These are phyloP conservation scores for Leucosticte australis DNA, from an alignment of 2,113 vertebrate genomes.

Conservation along the genomic window DNA sequence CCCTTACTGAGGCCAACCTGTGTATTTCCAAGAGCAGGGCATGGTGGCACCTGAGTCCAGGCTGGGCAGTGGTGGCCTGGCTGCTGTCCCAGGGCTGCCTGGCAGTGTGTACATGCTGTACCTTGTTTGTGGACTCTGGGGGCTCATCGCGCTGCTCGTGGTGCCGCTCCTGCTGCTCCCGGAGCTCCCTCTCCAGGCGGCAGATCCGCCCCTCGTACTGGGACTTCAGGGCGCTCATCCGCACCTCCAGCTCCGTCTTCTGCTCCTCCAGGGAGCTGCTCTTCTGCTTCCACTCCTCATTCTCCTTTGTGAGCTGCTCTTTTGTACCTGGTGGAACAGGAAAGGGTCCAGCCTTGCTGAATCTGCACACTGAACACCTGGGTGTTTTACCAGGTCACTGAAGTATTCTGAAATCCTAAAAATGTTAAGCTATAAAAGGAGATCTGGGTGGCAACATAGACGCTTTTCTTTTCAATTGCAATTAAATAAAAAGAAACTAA, in stretches of 20 bases:
- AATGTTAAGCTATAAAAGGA: neutral
- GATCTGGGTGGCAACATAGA: neutral
- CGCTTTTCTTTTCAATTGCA: neutral
- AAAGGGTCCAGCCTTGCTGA: neutral
- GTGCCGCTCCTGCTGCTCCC: constrained; percentile 94
- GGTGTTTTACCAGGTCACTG: neutral
- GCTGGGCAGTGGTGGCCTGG: neutral
- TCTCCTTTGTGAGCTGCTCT: constrained; percentile 89
- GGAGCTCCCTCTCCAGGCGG: constrained; percentile 90
- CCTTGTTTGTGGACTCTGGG: constrained; percentile 88
- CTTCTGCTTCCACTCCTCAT: constrained; percentile 89
- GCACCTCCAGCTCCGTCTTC: constrained; percentile 91
- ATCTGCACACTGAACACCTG: neutral
- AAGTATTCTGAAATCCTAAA: neutral
- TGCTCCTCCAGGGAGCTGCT: constrained; percentile 79
- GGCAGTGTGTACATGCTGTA: neutral
- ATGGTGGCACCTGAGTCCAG: neutral
- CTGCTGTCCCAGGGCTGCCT: neutral
- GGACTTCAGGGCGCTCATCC: constrained; percentile 91
- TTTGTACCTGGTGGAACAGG: constrained; percentile 75
- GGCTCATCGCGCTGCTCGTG: constrained; percentile 92
- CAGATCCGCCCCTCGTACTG: constrained; percentile 94
- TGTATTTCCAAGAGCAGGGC: neutral
- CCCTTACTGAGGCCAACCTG: neutral
- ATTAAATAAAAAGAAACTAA: neutral